phyloP scores from a whole-genome alignment of 2,888 invertebrate genomes.

The Smittia aterrima region DNA sequence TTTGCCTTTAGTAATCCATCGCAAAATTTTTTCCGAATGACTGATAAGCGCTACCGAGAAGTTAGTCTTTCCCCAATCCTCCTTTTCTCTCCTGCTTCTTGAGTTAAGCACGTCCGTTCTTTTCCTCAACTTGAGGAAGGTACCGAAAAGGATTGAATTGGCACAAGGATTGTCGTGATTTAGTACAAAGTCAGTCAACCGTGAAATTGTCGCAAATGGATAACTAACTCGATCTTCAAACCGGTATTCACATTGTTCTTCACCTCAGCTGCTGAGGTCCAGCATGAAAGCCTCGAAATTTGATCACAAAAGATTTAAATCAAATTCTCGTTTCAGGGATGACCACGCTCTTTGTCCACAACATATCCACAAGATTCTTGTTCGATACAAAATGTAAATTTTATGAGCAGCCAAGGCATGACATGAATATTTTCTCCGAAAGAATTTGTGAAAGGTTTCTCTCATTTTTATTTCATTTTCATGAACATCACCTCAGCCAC shows the following conservation, averaged over 20 bases:
- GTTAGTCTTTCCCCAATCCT: neutral
- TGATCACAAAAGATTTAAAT: no score
- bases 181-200: neutral
- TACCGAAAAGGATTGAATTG: neutral
- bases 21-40: slow-evolving; percentile 30
- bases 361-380: neutral
- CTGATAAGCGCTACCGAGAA: slow-evolving; percentile 20
- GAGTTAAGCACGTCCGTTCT: no score
- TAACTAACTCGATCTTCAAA: neutral
- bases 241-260: no score
- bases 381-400: neutral
- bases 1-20: slow-evolving; percentile 20
- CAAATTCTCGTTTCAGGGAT: no score
- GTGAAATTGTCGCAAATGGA: slow-evolving; percentile 22
- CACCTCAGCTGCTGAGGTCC: no score
- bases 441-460: neutral
- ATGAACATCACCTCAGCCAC: neutral
- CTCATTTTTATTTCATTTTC: neutral
- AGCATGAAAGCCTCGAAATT: no score
- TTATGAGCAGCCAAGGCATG: neutral
- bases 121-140: no score
- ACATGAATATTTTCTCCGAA: neutral
- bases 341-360: no score
- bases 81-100: no score
- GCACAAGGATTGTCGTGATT: neutral